Conservation (phyloP, 2,888 invertebrate genomes). For the Danaus chrysippus region DNA sequence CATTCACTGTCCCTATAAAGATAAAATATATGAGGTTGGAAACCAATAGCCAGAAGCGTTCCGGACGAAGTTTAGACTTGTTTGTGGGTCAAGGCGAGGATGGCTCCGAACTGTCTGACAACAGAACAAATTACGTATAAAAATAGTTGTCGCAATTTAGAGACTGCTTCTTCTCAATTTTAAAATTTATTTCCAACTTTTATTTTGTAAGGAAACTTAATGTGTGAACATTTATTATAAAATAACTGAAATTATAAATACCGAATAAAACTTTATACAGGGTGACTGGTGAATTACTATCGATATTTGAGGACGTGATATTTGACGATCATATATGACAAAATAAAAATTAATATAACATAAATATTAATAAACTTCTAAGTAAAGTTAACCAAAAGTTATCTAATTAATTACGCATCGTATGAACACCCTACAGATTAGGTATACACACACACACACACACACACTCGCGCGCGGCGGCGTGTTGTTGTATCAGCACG, state of each 20-base stretch:
- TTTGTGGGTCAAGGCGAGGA: conserved; percentile 49
- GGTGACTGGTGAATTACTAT: no score
- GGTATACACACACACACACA: no score
- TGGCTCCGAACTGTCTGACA: conserved; percentile 40
- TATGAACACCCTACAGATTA: no score
- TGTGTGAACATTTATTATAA: neutral
- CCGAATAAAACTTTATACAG: no score
- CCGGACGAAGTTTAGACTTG: conserved; percentile 34
- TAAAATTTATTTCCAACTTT: conserved; percentile 1
- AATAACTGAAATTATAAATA: neutral
- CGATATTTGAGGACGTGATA: no score
- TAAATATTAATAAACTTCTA: no score
- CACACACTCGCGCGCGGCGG: no score
- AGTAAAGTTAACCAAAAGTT: no score
- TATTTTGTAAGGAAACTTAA: neutral
- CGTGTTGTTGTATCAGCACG: no score
- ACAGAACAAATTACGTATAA: conserved; percentile 42
- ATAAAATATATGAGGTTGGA: neutral
- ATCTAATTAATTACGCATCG: no score
- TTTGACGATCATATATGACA: no score
- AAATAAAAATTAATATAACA: no score
- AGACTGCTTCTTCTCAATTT: conserved; percentile 27
- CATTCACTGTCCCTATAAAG: neutral
- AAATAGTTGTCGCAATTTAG: conserved; percentile 29
- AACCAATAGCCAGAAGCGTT: conserved; percentile 2